Evolutionary conservation across 2,888 invertebrate genomes (phyloP).

Genomic region (Trichopria drosophilae): DNA sequence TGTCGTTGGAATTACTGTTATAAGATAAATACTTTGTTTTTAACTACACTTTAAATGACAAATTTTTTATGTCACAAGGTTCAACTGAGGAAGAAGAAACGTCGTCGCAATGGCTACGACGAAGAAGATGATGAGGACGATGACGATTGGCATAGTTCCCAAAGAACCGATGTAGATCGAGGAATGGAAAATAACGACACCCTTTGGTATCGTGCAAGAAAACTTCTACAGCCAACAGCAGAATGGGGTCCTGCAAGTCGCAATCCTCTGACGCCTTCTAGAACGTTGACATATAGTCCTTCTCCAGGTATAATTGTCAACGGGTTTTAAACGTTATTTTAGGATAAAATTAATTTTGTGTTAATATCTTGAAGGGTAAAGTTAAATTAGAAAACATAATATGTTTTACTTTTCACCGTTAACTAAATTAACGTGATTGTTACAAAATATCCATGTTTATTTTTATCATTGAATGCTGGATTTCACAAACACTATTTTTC

Average conservation of each 20-base stretch:
- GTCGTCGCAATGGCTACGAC: constrained; percentile 42
- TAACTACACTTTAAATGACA: too few relatives aligned
- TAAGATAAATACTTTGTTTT: too few relatives aligned
- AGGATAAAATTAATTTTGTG: constrained; percentile 1
- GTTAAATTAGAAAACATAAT: too few relatives aligned
- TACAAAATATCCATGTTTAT: too few relatives aligned
- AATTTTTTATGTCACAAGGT: too few relatives aligned
- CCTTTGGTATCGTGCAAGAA: constrained; percentile 58
- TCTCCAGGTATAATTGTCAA: constrained; percentile 46
- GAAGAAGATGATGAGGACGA: constrained; percentile 48
- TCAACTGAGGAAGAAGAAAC: constrained; percentile 39
- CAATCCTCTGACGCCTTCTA: constrained; percentile 53
- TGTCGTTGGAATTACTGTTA: background rate
- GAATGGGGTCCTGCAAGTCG: constrained; percentile 70
- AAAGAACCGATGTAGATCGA: constrained; percentile 27
- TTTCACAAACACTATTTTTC: too few relatives aligned
- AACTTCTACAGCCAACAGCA: constrained; percentile 68
- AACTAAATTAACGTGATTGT: too few relatives aligned
- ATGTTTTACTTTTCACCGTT: too few relatives aligned
- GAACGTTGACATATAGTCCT: constrained; percentile 46
- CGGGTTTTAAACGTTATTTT: background rate
- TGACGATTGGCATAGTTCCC: constrained; percentile 36
- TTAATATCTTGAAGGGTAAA: background rate
- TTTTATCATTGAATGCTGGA: too few relatives aligned
- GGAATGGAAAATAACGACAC: constrained; percentile 31